Conservation (phyloP, 2,797 vertebrate species). For the Austrolebias charrua region DNA sequence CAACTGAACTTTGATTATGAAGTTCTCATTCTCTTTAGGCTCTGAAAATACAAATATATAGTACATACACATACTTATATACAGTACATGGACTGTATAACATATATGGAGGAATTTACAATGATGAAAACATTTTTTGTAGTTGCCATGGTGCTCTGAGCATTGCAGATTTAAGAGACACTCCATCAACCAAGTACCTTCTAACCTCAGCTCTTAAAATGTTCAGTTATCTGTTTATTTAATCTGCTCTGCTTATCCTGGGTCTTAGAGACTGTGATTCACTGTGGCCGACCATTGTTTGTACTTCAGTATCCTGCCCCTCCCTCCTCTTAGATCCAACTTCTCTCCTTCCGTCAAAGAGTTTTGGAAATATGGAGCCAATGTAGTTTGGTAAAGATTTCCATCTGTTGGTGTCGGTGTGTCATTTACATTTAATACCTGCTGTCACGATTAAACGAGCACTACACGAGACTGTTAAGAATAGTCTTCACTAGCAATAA, state of each 20-base stretch:
- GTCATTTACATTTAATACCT: constrained; percentile 43
- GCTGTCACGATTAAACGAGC: constrained; percentile 25
- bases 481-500: constrained; percentile 3
- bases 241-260: constrained; percentile 68
- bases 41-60: constrained; percentile 16
- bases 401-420: constrained; percentile 35
- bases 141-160: constrained; percentile 54
- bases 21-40: too few relatives aligned
- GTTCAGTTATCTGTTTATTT: constrained; percentile 71
- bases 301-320: constrained; percentile 66
- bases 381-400: constrained; percentile 46
- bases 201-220: constrained; percentile 57
- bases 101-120: constrained; percentile 6
- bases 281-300: constrained; percentile 71
- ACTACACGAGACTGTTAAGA: constrained; percentile 19
- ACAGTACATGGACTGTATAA: too few relatives aligned
- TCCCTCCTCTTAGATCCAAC: constrained; percentile 64
- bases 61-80: background rate
- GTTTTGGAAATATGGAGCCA: constrained; percentile 52
- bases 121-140: constrained; percentile 25
- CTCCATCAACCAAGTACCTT: constrained; percentile 55
- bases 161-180: constrained; percentile 52
- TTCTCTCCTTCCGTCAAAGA: constrained; percentile 52
- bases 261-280: constrained; percentile 70
- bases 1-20: too few relatives aligned